Conservation (phyloP, 2,797 vertebrate genomes). For the Erpetoichthys calabaricus region DNA sequence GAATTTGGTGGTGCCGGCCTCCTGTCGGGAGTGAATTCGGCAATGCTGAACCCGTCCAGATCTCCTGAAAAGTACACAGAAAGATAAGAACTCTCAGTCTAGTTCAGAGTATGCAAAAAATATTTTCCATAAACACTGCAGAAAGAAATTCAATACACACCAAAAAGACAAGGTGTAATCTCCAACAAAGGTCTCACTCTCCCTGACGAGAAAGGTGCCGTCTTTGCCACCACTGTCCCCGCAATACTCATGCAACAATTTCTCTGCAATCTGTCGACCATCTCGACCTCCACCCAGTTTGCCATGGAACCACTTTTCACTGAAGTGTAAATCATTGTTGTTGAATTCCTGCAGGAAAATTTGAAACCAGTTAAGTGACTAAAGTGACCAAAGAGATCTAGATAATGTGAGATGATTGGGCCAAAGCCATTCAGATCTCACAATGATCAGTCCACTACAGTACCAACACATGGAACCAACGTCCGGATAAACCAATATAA, state of each 20-base stretch:
- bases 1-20: conserved; percentile 45
- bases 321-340: conserved; percentile 51
- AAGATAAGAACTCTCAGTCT: conserved; percentile 1
- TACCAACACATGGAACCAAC: too few relatives aligned
- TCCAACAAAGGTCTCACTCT: conserved; percentile 52
- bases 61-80: conserved; percentile 25
- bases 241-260: conserved; percentile 48
- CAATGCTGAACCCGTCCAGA: conserved; percentile 49
- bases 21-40: conserved; percentile 46
- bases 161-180: conserved; percentile 56
- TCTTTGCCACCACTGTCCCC: conserved; percentile 45
- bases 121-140: background rate
- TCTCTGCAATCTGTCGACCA: conserved; percentile 46
- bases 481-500: background rate
- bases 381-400: too few relatives aligned
- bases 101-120: background rate
- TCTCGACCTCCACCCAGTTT: conserved; percentile 47
- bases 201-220: conserved; percentile 48
- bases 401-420: too few relatives aligned
- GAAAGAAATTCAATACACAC: conserved; percentile 22
- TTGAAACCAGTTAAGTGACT: too few relatives aligned
- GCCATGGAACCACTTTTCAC: conserved; percentile 51
- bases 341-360: conserved; percentile 36
- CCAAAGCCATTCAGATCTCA: too few relatives aligned
- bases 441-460: too few relatives aligned